A percentile compares a stretch with the other conserved stretches of the same genome.
phyloP scores from a whole-genome alignment of 2,797 vertebrate species.

The Chelonia mydas region DNA sequence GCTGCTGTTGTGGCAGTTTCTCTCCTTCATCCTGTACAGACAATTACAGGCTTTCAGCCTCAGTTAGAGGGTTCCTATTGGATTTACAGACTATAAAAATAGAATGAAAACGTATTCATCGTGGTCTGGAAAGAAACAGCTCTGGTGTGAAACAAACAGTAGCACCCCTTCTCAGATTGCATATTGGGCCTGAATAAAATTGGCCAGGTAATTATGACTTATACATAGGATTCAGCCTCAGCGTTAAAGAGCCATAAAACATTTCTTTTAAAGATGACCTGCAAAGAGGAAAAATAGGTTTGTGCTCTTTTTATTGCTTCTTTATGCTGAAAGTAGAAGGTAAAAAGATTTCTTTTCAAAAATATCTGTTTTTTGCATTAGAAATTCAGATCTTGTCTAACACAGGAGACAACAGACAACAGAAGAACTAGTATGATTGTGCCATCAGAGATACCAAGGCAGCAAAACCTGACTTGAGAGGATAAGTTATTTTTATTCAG shows the following conservation, averaged over 20 bases:
- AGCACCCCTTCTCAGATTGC: not conserved
- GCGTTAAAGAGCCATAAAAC: slow-evolving; percentile 2
- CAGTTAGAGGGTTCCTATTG: slow-evolving; percentile 49
- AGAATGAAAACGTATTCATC: not conserved
- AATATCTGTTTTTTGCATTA: not conserved
- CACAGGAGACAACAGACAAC: not conserved
- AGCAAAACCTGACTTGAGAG: not conserved
- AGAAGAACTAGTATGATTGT: not conserved
- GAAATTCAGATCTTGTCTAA: not conserved
- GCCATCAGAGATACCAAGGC: not conserved
- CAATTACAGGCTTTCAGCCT: slow-evolving; percentile 86
- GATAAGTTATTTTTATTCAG: slow-evolving; percentile 19
- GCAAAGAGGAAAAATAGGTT: slow-evolving; percentile 1
- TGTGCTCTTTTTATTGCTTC: not conserved
- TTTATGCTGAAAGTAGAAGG: not conserved
- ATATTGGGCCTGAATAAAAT: not conserved
- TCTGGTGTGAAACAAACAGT: slow-evolving; percentile 30
- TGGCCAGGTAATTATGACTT: not conserved
- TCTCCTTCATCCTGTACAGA: slow-evolving; percentile 89
- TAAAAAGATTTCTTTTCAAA: not conserved
- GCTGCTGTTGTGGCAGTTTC: slow-evolving; percentile 77
- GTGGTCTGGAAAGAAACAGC: slow-evolving; percentile 53
- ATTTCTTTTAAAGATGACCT: not conserved
- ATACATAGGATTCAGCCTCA: not conserved
- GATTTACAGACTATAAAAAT: not conserved